phyloP scores from a whole-genome alignment of 2,113 vertebrate species.

The Poeciliopsis occidentalis region DNA sequence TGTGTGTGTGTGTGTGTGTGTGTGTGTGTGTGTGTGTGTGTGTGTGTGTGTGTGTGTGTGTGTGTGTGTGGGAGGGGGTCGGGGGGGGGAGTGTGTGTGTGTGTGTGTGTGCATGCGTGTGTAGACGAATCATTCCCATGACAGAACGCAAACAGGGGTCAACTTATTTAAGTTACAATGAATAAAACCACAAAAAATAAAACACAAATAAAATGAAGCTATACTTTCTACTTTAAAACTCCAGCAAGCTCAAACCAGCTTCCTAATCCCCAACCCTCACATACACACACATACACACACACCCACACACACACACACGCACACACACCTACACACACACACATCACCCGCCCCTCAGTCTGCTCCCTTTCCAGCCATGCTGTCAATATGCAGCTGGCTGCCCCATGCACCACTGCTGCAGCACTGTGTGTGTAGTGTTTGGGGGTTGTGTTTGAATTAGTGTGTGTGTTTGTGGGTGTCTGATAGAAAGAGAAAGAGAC shows the following conservation, averaged over 20 bases:
- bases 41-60: background rate
- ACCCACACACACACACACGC: background rate
- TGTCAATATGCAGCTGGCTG: constrained; percentile 56
- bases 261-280: constrained; percentile 9
- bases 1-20: constrained; percentile 1
- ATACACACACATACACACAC: background rate
- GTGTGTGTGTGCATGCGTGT: too few relatives aligned
- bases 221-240: constrained; percentile 10
- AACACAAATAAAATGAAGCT: constrained; percentile 33
- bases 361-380: constrained; percentile 49
- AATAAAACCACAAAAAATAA: constrained; percentile 35
- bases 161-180: constrained; percentile 46
- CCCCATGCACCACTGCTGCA: constrained; percentile 55
- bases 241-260: background rate
- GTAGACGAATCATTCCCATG: constrained; percentile 27
- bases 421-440: constrained; percentile 28
- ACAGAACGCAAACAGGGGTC: constrained; percentile 39
- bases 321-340: constrained; percentile 5
- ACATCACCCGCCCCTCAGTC: constrained; percentile 26
- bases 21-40: background rate
- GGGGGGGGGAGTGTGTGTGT: too few relatives aligned
- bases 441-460: constrained; percentile 50
- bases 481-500: background rate
- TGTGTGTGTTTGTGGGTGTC: constrained; percentile 34
- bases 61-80: background rate